These are phyloP conservation scores for Polydrusus pterygomalis DNA, from an alignment of 2,888 invertebrate species.

Conservation along the genomic window DNA sequence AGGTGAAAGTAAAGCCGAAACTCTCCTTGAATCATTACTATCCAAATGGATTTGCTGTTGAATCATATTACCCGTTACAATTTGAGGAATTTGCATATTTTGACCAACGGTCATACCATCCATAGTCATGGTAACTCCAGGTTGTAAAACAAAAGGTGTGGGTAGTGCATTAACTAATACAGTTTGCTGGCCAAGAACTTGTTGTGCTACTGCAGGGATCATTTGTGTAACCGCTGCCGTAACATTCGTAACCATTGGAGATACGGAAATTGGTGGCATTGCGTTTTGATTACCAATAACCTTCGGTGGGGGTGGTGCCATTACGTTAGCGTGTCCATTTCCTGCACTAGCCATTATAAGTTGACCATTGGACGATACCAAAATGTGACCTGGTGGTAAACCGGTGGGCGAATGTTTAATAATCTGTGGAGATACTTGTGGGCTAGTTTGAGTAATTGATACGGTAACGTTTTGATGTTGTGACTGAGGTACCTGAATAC, in stretches of 20 bases:
- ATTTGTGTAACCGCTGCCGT: constrained; percentile 80
- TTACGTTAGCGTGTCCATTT: constrained; percentile 76
- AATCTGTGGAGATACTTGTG: constrained; percentile 69
- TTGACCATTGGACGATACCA: constrained; percentile 86
- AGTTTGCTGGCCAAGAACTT: constrained; percentile 84
- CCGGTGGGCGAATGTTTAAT: constrained; percentile 73
- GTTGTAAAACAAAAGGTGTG: constrained; percentile 86
- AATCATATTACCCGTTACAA: constrained; percentile 79
- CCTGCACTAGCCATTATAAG: constrained; percentile 78
- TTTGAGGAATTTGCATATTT: constrained; percentile 81
- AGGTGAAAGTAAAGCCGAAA: constrained; percentile 77
- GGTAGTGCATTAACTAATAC: constrained; percentile 88
- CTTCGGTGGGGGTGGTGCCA: constrained; percentile 77
- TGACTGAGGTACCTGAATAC: constrained; percentile 76
- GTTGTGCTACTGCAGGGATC: constrained; percentile 78
- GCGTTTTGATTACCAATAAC: constrained; percentile 60
- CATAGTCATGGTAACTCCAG: constrained; percentile 82
- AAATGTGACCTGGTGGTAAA: constrained; percentile 80
- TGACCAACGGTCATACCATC: constrained; percentile 78
- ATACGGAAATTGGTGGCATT: constrained; percentile 78
- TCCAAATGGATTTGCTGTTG: constrained; percentile 76
- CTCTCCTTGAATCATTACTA: constrained; percentile 74
- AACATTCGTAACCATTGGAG: constrained; percentile 79
- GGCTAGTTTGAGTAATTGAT: constrained; percentile 47
- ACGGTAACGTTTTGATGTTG: constrained; percentile 58